Evolutionary conservation across 2,888 invertebrate species (phyloP).

Genomic region (Torymus tubicola): DNA sequence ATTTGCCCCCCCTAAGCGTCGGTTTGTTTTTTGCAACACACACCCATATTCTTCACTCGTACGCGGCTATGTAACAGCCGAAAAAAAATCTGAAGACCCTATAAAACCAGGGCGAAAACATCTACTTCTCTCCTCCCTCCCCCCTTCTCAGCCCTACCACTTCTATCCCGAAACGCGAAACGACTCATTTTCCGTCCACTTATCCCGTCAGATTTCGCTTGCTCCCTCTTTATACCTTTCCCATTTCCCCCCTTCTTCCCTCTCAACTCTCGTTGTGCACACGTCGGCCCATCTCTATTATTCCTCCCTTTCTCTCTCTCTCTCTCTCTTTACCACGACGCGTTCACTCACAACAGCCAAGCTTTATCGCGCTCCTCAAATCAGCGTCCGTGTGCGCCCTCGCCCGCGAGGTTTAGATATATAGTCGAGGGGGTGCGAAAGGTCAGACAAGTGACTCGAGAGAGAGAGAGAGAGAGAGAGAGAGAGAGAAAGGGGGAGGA

Average conservation of each 20-base stretch:
- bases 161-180: neutral
- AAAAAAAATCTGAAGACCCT: too few relatives aligned
- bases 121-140: too few relatives aligned
- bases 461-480: conserved; percentile 18
- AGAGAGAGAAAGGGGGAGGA: neutral
- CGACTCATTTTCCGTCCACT: conserved; percentile 18
- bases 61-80: too few relatives aligned
- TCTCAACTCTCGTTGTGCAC: neutral
- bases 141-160: too few relatives aligned
- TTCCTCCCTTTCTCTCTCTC: conserved; percentile 5
- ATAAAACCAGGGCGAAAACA: too few relatives aligned
- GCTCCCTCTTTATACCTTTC: neutral
- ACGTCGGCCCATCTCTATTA: conserved; percentile 34
- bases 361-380: conserved; percentile 40
- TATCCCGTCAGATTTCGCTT: neutral
- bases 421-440: neutral
- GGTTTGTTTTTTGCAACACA: too few relatives aligned
- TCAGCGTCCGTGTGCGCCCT: conserved; percentile 24
- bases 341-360: neutral
- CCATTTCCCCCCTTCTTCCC: neutral
- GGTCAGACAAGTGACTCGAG: neutral
- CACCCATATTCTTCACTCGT: too few relatives aligned
- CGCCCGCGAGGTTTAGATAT: neutral
- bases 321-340: neutral
- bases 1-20: too few relatives aligned